A percentile compares a stretch with the other conserved stretches of the same genome.
Evolutionary conservation across 2,797 vertebrate species (phyloP).

Genomic region (Chrysocyon brachyurus): DNA sequence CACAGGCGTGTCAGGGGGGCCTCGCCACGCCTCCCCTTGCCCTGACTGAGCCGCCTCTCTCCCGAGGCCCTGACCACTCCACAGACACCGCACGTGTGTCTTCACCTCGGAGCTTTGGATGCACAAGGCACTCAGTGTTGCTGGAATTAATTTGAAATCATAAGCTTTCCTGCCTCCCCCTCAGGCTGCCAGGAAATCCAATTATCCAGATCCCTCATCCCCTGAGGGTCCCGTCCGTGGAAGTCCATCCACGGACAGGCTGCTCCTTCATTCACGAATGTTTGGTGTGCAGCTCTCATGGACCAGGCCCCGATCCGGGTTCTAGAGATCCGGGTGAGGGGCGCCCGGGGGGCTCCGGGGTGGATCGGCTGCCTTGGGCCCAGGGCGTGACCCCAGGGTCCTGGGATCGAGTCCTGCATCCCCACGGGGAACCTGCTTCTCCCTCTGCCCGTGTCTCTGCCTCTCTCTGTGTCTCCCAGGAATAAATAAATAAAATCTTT

Average conservation of each 20-base stretch:
- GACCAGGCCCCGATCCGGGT: neutral
- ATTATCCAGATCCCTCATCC: neutral
- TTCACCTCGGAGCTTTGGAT: neutral
- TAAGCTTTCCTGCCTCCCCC: conserved; percentile 49
- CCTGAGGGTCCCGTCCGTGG: neutral
- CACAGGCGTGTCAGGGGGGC: neutral
- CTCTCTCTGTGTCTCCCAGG: too few species aligned
- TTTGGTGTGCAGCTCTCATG: neutral
- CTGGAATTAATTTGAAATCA: conserved; percentile 67
- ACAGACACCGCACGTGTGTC: neutral
- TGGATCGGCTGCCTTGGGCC: too few species aligned
- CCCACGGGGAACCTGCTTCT: too few species aligned
- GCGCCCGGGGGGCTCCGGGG: too few species aligned
- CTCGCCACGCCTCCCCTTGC: neutral
- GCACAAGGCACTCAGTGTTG: neutral
- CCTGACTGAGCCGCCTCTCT: neutral
- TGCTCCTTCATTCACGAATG: conserved; percentile 19
- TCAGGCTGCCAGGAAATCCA: conserved; percentile 64
- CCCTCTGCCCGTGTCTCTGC: too few species aligned
- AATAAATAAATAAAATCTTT: too few species aligned
- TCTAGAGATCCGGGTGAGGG: neutral
- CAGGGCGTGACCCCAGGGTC: too few species aligned
- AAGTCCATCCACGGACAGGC: neutral
- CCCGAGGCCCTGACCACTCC: neutral
- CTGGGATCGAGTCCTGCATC: too few species aligned